Evolutionary conservation across 2,888 invertebrate species (phyloP).

Genomic region (Malacosoma neustria): DNA sequence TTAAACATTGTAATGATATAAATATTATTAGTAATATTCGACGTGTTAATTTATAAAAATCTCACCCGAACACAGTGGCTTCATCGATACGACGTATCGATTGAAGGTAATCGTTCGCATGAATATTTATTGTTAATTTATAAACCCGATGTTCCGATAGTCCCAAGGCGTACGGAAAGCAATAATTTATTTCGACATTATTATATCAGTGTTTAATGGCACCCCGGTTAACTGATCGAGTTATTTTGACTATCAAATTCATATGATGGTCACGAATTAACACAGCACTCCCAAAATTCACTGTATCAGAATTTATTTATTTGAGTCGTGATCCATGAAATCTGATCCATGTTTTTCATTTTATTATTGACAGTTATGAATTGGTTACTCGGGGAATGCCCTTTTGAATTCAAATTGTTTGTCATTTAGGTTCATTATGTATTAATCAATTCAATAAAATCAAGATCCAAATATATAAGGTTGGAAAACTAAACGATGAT

Average conservation of each 20-base stretch:
- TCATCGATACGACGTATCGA: constrained; percentile 25
- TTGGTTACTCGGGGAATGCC: no score
- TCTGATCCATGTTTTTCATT: constrained; percentile 17
- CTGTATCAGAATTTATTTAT: constrained; percentile 33
- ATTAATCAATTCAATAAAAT: no score
- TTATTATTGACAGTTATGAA: constrained; percentile 14
- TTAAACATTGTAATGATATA: constrained; percentile 13
- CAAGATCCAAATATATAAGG: no score
- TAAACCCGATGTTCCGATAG: constrained; percentile 47
- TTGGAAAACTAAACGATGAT: no score
- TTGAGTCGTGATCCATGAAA: constrained; percentile 28
- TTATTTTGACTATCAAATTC: constrained; percentile 37
- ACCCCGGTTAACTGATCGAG: constrained; percentile 35
- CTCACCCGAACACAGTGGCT: constrained; percentile 28
- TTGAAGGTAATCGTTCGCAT: constrained; percentile 40
- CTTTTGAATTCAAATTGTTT: constrained; percentile 12
- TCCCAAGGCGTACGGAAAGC: constrained; percentile 49
- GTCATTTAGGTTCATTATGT: constrained; percentile 1
- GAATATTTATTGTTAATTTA: constrained; percentile 71
- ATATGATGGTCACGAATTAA: constrained; percentile 37
- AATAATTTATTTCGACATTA: constrained; percentile 53
- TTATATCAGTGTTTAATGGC: constrained; percentile 47
- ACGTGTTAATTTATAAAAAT: constrained; percentile 27
- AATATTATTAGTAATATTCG: constrained; percentile 20
- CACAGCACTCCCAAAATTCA: constrained; percentile 29